Base-by-base conservation (phyloP, 2,113 vertebrate genomes). In the Syngnathoides biaculeatus region DNA sequence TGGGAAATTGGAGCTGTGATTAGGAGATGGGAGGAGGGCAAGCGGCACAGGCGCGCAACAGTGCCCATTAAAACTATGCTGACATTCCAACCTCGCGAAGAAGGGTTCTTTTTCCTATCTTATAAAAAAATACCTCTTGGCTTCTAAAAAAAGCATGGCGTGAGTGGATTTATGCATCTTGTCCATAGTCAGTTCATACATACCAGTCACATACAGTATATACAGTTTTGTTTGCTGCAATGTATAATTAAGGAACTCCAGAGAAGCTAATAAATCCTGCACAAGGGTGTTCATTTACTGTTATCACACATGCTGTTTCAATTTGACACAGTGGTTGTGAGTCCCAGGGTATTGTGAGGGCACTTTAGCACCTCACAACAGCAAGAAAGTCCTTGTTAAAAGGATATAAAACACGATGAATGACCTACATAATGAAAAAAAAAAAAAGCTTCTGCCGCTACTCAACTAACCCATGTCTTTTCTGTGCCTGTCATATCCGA, bases 1-100 rank as follows among this genome's bases (percentile, higher is more conserved):
- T 84, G 77, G 73, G 87, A 92, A 88, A 84, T 80, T 40, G 57
- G 35, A 59, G 55, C 19, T 42, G 59, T 9, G 8, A n/a, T 62
- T 59, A 59, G 26, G 57, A 6, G 42, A 8, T 24, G 42, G 30
- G 30, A 35, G 30, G 30, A 35, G 30, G 30, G 64, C 22, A 30
- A 4, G 62, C 5, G n/a, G 10, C 59, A 22, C 19, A 13, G 59
- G 19, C 19, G 10, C 73, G 78, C 63, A 73, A 55, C 71, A 27
- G 69, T 61, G 72, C 70, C 75, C 56, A 43, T 47, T 35, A 64
- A 74, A 24, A 57, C 61, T 50, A 22, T 48, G 40, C 71, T 45
- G 68, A 53, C 48, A 48, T 27, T 65, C 73, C 67, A 76, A 64
- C 38, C n/a, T 45, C 14, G 9, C 10, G 20, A n/a, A 52, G 20